Evolutionary conservation across 2,888 invertebrate species (phyloP).

Genomic region (Euspilapteryx auroguttella): DNA sequence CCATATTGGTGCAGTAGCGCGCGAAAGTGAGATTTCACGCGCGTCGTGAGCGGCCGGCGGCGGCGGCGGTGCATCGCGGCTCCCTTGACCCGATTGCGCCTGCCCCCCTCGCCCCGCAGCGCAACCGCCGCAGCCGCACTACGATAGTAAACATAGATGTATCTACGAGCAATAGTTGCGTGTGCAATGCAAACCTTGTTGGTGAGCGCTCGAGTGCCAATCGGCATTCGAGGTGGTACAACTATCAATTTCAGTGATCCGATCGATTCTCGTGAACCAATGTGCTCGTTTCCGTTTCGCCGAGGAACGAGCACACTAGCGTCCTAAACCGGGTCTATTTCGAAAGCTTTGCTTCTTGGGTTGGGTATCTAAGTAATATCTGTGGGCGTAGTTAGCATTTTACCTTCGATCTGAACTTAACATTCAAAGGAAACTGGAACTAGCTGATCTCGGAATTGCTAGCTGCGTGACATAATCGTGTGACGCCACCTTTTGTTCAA

Average conservation of each 20-base stretch:
- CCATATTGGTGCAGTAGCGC: constrained; percentile 44
- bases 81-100: constrained; percentile 53
- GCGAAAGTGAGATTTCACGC: constrained; percentile 61
- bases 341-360: constrained; percentile 2
- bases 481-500: neutral
- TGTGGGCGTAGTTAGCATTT: constrained; percentile 5
- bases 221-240: no score
- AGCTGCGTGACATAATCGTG: neutral
- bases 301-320: no score
- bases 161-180: no score
- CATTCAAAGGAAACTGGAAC: constrained; percentile 16
- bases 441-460: constrained; percentile 2
- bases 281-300: no score
- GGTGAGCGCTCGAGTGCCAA: no score
- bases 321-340: constrained; percentile 1
- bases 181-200: no score
- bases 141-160: constrained; percentile 39
- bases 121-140: constrained; percentile 19
- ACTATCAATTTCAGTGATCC: no score
- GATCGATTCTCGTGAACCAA: no score
- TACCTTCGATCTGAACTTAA: constrained; percentile 17
- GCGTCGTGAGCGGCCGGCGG: constrained; percentile 21
- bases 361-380: neutral
- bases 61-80: constrained; percentile 55
- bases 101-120: constrained; percentile 14